Evolutionary conservation across 2,797 vertebrate species (phyloP).

Genomic region (Sebastes hubbsi): DNA sequence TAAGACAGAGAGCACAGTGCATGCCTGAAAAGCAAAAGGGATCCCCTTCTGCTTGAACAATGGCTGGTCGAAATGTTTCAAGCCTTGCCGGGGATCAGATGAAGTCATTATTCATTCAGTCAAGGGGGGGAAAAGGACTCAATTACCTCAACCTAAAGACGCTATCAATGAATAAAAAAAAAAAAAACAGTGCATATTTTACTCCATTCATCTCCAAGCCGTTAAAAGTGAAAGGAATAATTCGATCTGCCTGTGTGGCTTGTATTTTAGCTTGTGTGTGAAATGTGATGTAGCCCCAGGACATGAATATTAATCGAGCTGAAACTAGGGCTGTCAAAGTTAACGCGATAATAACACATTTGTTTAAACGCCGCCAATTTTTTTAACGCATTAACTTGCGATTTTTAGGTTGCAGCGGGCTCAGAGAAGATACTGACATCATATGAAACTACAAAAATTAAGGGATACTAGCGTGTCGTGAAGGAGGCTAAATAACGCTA

Average conservation of each 20-base stretch:
- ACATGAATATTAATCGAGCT: slow-evolving; percentile 87
- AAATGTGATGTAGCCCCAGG: slow-evolving; percentile 88
- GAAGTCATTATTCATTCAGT: slow-evolving; percentile 99
- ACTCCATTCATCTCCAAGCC: slow-evolving; percentile 93
- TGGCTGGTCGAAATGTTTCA: slow-evolving; percentile 87
- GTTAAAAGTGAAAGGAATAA: slow-evolving; percentile 96
- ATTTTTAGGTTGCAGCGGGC: too few species aligned
- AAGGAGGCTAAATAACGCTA: too few species aligned
- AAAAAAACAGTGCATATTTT: slow-evolving; percentile 95
- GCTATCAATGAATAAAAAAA: slow-evolving; percentile 95
- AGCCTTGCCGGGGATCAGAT: slow-evolving; percentile 93
- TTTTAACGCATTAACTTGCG: too few species aligned
- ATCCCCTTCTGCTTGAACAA: slow-evolving; percentile 88
- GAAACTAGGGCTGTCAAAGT: too few species aligned
- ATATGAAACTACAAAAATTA: too few species aligned
- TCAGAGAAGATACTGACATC: too few species aligned
- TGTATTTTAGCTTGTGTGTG: slow-evolving; percentile 84
- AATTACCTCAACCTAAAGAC: slow-evolving; percentile 99
- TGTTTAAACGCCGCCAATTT: too few species aligned
- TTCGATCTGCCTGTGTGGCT: slow-evolving; percentile 88
- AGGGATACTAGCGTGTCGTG: too few species aligned
- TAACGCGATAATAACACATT: too few species aligned
- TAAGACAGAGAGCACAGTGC: slow-evolving; percentile 90
- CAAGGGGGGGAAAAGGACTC: slow-evolving; percentile 91
- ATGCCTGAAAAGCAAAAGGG: slow-evolving; percentile 88